Base-by-base conservation (phyloP, 1,140 invertebrate species). In the Pseudomyrmex cubaensis region DNA sequence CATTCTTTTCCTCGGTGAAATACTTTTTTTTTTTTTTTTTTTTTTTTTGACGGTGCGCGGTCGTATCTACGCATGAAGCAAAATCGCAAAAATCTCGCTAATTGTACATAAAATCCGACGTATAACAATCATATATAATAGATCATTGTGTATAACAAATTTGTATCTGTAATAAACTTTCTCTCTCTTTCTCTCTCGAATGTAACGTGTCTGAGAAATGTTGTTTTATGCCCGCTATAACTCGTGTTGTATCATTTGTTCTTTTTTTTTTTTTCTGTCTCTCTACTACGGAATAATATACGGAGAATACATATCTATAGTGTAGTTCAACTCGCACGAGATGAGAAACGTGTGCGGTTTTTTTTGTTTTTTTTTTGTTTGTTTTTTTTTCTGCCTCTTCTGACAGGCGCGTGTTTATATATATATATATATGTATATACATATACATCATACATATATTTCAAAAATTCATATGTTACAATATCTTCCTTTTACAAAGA, bases 401-500 rank as follows among this genome's bases (percentile, higher is more conserved):
- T n/a, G n/a, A n/a, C n/a, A n/a, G n/a, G n/a, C n/a, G n/a, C n/a
- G n/a, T 73, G n/a, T 48, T 17, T 3, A 56, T 13, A 56, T 52
- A 25, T 46, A 54, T n/a, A 54, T 13, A 67, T 72, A 77, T 70
- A 80, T 52, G 67, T 80, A 82, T n/a, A 46, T 73, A 73, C n/a
- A 22, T 46, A 56, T 59, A 61, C 69, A 84, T 83, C 57, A 80
- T 35, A 35, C 35, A 35, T 35, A 35, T 35, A 35, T 35, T 35
- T 35, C 35, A 35, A 35, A 35, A 63, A 66, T 46, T 62, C 22
- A 8, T 46, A 56, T 44, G 50, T 66, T 25, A 84, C 57, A 54
- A 72, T 87, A 64, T 85, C 74, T 8, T 75, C 56, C 73, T 57
- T 35, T 86, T 70, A 87, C 22, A 86, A 86, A 86, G 52, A 63